These are phyloP conservation scores for Parazoanthus atlanticus DNA, from an alignment of 92 coral and sea anemone genomes.

Conservation along the genomic window DNA sequence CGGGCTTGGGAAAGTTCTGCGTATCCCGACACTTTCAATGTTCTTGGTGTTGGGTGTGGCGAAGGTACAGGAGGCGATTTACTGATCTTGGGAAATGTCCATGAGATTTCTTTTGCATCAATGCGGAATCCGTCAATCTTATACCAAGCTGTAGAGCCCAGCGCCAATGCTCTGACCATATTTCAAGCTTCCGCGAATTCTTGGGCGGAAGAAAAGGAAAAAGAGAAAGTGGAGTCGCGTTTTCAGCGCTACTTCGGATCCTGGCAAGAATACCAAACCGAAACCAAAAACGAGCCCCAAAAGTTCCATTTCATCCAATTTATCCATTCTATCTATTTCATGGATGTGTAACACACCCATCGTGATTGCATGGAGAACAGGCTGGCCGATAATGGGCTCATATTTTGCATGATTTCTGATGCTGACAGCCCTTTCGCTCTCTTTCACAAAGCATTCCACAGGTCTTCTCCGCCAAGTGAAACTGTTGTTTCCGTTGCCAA, in stretches of 20 bases:
- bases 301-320: constrained; percentile 14
- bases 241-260: not conserved
- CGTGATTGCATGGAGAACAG: constrained; percentile 4
- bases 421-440: not conserved
- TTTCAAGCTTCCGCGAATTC: constrained; percentile 24
- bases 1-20: not conserved
- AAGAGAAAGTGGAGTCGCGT: not conserved
- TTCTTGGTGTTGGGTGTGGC: not conserved
- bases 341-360: not conserved
- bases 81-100: not conserved
- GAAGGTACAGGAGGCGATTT: not conserved
- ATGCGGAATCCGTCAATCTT: not conserved
- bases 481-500: not conserved
- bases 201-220: constrained; percentile 4
- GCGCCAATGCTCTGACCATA: not conserved
- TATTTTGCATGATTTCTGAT: not conserved
- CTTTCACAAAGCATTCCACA: not conserved
- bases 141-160: not conserved
- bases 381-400: not conserved
- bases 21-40: not conserved
- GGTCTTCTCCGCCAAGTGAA: not conserved
- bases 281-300: not conserved
- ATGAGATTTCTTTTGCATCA: not conserved
- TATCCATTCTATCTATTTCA: not conserved
- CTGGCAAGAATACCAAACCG: constrained; percentile 14